A percentile compares a stretch with the other conserved stretches of the same genome.
These are phyloP conservation scores for Parasteatoda lunata DNA, from an alignment of 2,888 invertebrate genomes.

Conservation along the genomic window DNA sequence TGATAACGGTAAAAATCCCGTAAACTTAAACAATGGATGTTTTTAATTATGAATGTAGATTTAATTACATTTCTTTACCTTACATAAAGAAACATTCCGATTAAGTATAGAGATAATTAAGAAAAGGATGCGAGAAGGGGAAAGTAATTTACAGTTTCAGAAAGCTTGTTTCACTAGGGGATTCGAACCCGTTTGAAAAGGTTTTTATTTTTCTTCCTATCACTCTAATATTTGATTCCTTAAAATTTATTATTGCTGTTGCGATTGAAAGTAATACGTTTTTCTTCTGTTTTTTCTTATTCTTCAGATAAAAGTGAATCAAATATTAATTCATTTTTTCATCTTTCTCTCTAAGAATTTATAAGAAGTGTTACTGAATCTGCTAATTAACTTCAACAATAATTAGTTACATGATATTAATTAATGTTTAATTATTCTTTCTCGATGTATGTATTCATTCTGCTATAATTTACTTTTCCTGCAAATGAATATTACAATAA, in stretches of 20 bases:
- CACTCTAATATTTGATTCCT: not conserved
- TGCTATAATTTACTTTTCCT: slow-evolving; percentile 15
- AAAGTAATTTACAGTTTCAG: slow-evolving; percentile 40
- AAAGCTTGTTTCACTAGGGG: slow-evolving; percentile 13
- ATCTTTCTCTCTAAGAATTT: slow-evolving; percentile 25
- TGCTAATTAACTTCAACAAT: slow-evolving; percentile 64
- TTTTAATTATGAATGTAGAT: slow-evolving; percentile 66
- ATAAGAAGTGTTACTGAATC: slow-evolving; percentile 38
- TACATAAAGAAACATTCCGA: slow-evolving; percentile 17
- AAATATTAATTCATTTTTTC: slow-evolving; percentile 66
- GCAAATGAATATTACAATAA: too few species aligned
- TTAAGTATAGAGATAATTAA: slow-evolving; percentile 11
- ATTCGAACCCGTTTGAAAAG: slow-evolving; percentile 19
- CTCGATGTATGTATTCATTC: slow-evolving; percentile 43
- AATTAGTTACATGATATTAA: slow-evolving; percentile 66
- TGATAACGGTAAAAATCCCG: slow-evolving; percentile 20
- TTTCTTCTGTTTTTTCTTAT: not conserved
- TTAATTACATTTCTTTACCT: slow-evolving; percentile 60
- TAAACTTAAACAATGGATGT: slow-evolving; percentile 53
- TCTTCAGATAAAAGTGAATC: slow-evolving; percentile 16
- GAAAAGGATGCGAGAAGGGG: slow-evolving; percentile 9
- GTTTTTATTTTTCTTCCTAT: slow-evolving; percentile 6
- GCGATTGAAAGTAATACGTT: not conserved
- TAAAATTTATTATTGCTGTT: not conserved
- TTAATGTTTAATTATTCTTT: slow-evolving; percentile 63